Evolutionary conservation across 2,888 invertebrate genomes (phyloP).

Genomic region (Parnassius orleans): DNA sequence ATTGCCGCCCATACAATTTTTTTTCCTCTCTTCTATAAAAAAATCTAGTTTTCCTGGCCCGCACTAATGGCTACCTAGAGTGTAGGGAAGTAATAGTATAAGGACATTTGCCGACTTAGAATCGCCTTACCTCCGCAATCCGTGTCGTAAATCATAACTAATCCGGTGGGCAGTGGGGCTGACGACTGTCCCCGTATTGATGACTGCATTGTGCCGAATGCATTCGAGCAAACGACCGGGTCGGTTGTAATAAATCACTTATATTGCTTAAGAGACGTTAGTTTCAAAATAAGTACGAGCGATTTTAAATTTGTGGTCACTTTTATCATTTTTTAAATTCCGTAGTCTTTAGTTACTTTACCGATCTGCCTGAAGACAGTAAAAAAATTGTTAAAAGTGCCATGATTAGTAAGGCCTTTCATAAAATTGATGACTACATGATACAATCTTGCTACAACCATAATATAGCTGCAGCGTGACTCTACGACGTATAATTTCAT

Average conservation of each 20-base stretch:
- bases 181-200: conserved; percentile 28
- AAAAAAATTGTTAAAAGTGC: too few relatives aligned
- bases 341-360: too few relatives aligned
- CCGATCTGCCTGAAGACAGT: too few relatives aligned
- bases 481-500: too few relatives aligned
- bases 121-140: conserved; percentile 30
- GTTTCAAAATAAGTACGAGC: not conserved
- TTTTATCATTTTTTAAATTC: too few relatives aligned
- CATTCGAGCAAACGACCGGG: conserved; percentile 10
- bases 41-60: conserved; percentile 42
- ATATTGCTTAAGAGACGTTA: conserved; percentile 1
- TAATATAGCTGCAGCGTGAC: too few relatives aligned
- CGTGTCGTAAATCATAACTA: conserved; percentile 71
- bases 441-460: too few relatives aligned
- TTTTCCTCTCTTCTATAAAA: too few relatives aligned
- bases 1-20: too few relatives aligned
- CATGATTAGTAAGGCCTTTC: too few relatives aligned
- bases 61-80: conserved; percentile 46
- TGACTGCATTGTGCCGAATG: conserved; percentile 14
- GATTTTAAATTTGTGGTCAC: not conserved
- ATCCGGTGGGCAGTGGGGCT: conserved; percentile 46
- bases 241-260: conserved; percentile 23
- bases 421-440: too few relatives aligned
- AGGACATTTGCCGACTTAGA: conserved; percentile 45
- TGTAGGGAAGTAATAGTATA: conserved; percentile 53